Percentiles rank a stretch among this genome's conserved stretches.
Evolutionary conservation across 1,140 invertebrate genomes (phyloP).

Genomic region (Potamilus streckersoni): DNA sequence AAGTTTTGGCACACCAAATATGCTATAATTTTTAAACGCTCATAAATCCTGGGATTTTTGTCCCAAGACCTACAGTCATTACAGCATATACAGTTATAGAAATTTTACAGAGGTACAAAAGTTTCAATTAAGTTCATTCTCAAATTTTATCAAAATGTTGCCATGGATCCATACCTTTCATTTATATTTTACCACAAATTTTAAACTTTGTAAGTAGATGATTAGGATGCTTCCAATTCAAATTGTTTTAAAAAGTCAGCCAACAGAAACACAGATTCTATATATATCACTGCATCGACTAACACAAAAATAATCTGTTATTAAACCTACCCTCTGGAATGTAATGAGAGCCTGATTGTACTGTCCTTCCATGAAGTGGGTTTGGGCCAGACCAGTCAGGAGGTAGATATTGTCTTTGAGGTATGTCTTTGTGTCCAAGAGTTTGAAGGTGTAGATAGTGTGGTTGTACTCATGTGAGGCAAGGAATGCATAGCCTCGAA

Average conservation of each 20-base stretch:
- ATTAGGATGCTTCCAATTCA: background rate
- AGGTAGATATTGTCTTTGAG: conserved; percentile 77
- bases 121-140: too few relatives aligned
- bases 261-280: background rate
- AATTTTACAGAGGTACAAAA: too few relatives aligned
- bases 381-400: conserved; percentile 76
- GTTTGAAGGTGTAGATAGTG: conserved; percentile 74
- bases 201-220: background rate
- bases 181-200: background rate
- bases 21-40: too few relatives aligned
- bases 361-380: conserved; percentile 75
- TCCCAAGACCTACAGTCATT: too few relatives aligned
- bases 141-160: background rate
- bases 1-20: too few relatives aligned
- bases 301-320: conserved; percentile 10
- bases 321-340: conserved; percentile 63
- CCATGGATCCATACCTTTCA: background rate
- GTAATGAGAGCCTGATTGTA: conserved; percentile 59
- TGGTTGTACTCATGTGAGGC: conserved; percentile 75
- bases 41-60: too few relatives aligned
- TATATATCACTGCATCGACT: background rate
- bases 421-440: conserved; percentile 71
- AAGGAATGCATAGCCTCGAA: conserved; percentile 77
- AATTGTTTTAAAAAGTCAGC: background rate
- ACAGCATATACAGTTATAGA: too few relatives aligned